Evolutionary conservation across 2,888 invertebrate species (phyloP), one percentile per base, ranked within the genome.

Genomic region (Automeris io): DNA sequence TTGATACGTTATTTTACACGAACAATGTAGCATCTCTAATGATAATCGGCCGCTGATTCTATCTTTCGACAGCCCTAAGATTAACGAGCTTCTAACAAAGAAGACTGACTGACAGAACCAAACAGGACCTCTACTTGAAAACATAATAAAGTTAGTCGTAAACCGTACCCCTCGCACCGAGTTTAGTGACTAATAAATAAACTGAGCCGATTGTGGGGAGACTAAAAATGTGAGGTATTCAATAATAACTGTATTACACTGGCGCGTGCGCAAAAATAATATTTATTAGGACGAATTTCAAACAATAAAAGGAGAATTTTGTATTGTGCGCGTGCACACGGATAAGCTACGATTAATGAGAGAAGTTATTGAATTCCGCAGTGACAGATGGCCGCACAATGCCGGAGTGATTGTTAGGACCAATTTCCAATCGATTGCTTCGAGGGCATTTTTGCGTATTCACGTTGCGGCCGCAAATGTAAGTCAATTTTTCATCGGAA

Each of bases 121-220:
- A 42, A 51, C 59, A 66, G 59, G 65, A 67, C 64, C 71, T 76
- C 73, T 70, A 68, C 61, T 70, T 61, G 54, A 61, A 51, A 62
- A 67, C 64, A 59, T 70, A 71, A 78, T 67, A 73, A 76, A 73
- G 70, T 73, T 53, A 57, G 61, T 73, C 74, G 70, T 82, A 81
- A 82, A 78, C 64, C 63, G 61, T 53, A 66, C 70, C 81, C 80
- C 71, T 70, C 67, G 68, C 57, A 58, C 49, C 62, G 58, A 70
- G 72, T 80, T 77, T 76, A 80, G 72, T 61, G 47, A 67, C 70
- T 66, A 81, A 82, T 82, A 83, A 83, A 83, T 83, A 83, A 80
- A 77, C 68, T 72, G 64, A 73, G 66, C 61, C 61, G 68, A 74
- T 74, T 75, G 78, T 69, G 70, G 77, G 70, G 62, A 60, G 45